Conservation (phyloP, 2,113 vertebrate genomes). For the Callipepla californica region DNA sequence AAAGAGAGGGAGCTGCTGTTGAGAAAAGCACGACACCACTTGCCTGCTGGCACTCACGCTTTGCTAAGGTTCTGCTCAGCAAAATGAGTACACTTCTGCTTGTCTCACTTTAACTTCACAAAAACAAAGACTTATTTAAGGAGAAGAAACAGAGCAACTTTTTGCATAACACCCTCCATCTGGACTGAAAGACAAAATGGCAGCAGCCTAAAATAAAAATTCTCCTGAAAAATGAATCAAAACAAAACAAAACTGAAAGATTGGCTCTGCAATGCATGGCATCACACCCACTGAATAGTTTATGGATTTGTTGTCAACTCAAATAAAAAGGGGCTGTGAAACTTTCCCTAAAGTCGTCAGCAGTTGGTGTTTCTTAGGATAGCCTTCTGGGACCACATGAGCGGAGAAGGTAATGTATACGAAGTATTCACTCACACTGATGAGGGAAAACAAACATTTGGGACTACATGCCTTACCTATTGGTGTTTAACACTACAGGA, state of each 20-base stretch:
- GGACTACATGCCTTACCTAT: background rate
- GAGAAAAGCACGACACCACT: background rate
- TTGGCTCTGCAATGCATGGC: background rate
- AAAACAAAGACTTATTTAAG: background rate
- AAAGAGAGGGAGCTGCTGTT: background rate
- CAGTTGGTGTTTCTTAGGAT: background rate
- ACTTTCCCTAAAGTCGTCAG: background rate
- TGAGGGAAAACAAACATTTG: background rate
- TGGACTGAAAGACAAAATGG: background rate
- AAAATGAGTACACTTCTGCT: background rate
- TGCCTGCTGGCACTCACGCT: background rate
- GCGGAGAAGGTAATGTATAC: background rate
- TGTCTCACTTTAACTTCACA: background rate
- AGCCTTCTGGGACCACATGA: background rate
- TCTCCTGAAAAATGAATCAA: background rate
- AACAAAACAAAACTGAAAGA: background rate
- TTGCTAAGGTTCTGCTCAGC: background rate
- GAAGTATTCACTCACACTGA: background rate
- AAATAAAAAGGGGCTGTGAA: background rate
- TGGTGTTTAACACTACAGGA: background rate
- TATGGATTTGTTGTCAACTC: background rate
- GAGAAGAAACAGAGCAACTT: background rate
- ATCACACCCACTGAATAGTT: background rate
- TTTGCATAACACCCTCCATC: background rate
- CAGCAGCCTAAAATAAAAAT: accelerated